Base-by-base conservation (phyloP, 1,140 invertebrate species). In the Helicoverpa zea region DNA sequence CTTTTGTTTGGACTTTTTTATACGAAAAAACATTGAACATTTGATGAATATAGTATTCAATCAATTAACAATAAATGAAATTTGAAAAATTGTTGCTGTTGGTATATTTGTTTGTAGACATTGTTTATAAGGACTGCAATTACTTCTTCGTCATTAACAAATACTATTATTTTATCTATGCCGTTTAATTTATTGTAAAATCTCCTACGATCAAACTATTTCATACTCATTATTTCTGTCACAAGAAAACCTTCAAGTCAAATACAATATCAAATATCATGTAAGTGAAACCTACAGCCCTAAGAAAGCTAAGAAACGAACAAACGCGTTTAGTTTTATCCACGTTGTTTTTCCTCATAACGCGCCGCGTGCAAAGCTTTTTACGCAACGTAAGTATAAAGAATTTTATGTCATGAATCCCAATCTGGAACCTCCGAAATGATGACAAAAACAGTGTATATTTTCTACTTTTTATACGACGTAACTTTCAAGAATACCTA, bases 401-500 rank as follows among this genome's bases (percentile, higher is more conserved):
- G 11, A 18, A 14, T 12, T 58, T 59, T 29, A 29, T 59, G n/a
- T 49, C 16, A 66, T 47, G 43, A 66, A 66, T 64, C 35, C 16
- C 30, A 35, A 64, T 16, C 30, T 58, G 9, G n/a, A 43, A 9
- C 61, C 10, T 7, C 35, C 9, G 9, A 66, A 49, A 49, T 66
- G n/a, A 47, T 66, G 63, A 11, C 43, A 66, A 66, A 49, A 66
- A 66, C 14, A 18, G 0, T 16, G 10, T 43, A n/a, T 12, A 66
- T 49, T 66, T 66, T 66, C 43, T 13, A 10, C 63, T 47, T 49
- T 49, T 47, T 47, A 47, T 66, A 49, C 16, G 35, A 66, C 35
- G 12, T n/a, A 66, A 66, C n/a, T 66, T 66, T 49, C 63, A 49
- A 16, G 10, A 66, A 43, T 43, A 43, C 35, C 63, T 66, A 66